A percentile compares a stretch with the other conserved stretches of the same genome.
phyloP scores from a whole-genome alignment of 1,140 invertebrate genomes.

The Brachionus plicatilis region DNA sequence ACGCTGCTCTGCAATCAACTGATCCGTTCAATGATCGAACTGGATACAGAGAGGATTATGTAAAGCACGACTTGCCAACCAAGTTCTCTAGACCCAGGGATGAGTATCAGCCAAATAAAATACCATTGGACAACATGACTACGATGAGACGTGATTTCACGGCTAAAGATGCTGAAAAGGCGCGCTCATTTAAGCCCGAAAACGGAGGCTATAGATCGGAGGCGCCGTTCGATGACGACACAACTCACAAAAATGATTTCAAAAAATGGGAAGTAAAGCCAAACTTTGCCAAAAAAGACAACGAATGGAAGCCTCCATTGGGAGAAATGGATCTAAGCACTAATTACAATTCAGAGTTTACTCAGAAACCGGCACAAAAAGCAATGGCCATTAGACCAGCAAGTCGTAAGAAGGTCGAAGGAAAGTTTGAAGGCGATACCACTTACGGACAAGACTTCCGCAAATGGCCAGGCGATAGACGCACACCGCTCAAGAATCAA shows the following conservation, averaged over 20 bases:
- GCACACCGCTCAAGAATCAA: conserved; percentile 43
- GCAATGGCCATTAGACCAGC: conserved; percentile 44
- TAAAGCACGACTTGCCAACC: conserved; percentile 48
- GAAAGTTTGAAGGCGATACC: conserved; percentile 51
- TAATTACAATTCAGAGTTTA: conserved; percentile 47
- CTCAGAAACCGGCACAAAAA: conserved; percentile 44
- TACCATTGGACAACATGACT: conserved; percentile 51
- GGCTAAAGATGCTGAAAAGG: conserved; percentile 44
- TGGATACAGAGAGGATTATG: conserved; percentile 51
- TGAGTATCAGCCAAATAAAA: conserved; percentile 42
- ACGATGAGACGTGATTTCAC: conserved; percentile 53
- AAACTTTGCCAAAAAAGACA: conserved; percentile 46
- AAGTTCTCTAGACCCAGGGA: conserved; percentile 44
- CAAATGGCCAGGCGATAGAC: conserved; percentile 48
- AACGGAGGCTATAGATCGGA: conserved; percentile 47
- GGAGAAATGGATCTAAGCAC: conserved; percentile 55
- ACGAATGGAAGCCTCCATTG: conserved; percentile 49
- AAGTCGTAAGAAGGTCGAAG: conserved; percentile 42
- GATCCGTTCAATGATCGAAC: conserved; percentile 53
- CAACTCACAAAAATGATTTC: conserved; percentile 53
- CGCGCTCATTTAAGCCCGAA: conserved; percentile 45
- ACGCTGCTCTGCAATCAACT: conserved; percentile 48
- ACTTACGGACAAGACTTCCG: conserved; percentile 53
- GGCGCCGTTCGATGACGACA: conserved; percentile 50
- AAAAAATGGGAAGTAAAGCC: conserved; percentile 49